Evolutionary conservation across 2,888 invertebrate species (phyloP).

Genomic region (Halictus ligatus): DNA sequence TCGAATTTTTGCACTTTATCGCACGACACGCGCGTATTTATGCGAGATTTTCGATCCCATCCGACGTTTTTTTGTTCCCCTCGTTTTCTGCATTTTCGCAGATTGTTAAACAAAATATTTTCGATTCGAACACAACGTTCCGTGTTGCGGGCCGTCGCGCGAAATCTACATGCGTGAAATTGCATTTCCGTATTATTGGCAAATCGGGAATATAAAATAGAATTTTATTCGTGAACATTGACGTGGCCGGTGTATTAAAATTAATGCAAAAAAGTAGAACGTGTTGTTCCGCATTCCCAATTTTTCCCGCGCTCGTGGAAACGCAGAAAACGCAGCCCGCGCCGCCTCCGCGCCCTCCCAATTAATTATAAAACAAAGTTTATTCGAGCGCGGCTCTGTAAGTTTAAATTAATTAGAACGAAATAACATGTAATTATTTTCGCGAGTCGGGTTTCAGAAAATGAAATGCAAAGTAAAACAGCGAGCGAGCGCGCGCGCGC

Average conservation of each 20-base stretch:
- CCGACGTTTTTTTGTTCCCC: not conserved
- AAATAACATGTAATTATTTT: conserved; percentile 2
- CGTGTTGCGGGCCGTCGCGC: not conserved
- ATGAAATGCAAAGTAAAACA: not conserved
- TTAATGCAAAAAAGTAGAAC: not conserved
- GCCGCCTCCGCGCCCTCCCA: not conserved
- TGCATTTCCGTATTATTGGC: not conserved
- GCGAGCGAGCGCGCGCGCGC: not conserved
- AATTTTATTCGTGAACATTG: not conserved
- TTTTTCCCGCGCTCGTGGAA: not conserved
- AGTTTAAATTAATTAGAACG: conserved; percentile 14
- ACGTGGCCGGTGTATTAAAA: not conserved
- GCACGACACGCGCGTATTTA: not conserved
- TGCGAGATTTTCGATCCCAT: not conserved
- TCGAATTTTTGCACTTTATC: not conserved
- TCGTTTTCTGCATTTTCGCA: not conserved
- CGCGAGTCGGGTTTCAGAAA: not conserved
- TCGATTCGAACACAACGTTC: not conserved
- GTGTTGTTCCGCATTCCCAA: not conserved
- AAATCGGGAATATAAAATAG: not conserved
- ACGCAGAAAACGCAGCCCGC: not conserved
- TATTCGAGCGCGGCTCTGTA: not conserved
- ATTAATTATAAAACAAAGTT: not conserved
- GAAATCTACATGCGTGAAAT: not conserved
- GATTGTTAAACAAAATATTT: not conserved